Evolutionary conservation across 2,113 vertebrate genomes (phyloP), one percentile per base, ranked within the genome.

Genomic region (Marmota monax): DNA sequence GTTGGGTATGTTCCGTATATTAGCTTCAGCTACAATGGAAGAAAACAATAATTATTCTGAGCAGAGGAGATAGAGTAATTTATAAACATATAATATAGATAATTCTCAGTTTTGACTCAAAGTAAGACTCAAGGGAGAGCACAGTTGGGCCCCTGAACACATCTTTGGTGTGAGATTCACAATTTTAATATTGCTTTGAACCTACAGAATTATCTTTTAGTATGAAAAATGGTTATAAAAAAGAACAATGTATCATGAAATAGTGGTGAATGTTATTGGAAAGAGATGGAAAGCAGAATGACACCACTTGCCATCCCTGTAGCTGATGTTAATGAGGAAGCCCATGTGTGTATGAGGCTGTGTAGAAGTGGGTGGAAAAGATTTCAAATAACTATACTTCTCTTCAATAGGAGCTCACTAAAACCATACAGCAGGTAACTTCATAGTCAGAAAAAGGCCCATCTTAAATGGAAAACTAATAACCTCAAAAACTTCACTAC

Each of bases 171-270:
- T 89, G 63, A 93, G 27, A 70, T n/a, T 93, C 39, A 37, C 84
- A 53, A 93, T 94, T 92, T 32, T 77, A 80, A 77, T 95, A 92
- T 70, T 92, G 58, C 45, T 96, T 90, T 84, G 84, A 96, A 84
- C 51, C 37, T 86, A 42, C 39, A 77, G 39, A 84, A 87, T 72
- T 93, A 29, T 88, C 22, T 88, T 87, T 88, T 74, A 39, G 80
- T 48, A 67, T 90, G 37, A 70, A 90, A 96, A 51, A 56, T 45
- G 61, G 37, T 70, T 92, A 77, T 80, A 70, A 89, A 96, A 90
- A 61, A 65, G 32, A 79, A 58, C 13, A 80, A 78, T 53, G 18
- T 84, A 32, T 65, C 53, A 80, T 76, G n/a, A 23, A 53, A 72
- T 18, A n/a, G 56, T 80, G 56, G 25, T 48, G 27, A 51, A 61